These are phyloP conservation scores for Yoshiicerus persimilis DNA, from an alignment of 1,140 invertebrate genomes.

Conservation along the genomic window DNA sequence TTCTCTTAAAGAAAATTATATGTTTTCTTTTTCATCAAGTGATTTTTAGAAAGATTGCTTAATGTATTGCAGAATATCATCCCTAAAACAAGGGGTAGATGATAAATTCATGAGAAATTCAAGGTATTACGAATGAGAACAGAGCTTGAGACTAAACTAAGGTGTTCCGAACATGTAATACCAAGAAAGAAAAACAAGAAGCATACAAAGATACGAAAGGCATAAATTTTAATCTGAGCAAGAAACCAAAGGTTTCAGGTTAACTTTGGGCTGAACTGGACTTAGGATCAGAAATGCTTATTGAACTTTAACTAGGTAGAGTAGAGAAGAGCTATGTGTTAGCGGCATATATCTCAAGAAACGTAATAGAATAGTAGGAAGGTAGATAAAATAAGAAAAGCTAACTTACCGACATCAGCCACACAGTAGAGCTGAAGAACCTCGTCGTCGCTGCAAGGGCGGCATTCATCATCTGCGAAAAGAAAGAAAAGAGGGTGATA, in stretches of 20 bases:
- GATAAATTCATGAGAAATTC: not conserved
- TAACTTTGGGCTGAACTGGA: not conserved
- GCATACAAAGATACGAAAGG: not conserved
- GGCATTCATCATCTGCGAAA: constrained; percentile 36
- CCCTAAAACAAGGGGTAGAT: not conserved
- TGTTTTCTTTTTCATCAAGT: not conserved
- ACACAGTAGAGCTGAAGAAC: constrained; percentile 27
- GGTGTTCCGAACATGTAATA: not conserved
- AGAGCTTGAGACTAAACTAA: not conserved
- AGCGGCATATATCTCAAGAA: not conserved
- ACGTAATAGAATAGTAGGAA: not conserved
- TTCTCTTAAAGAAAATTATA: not conserved
- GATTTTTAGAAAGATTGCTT: not conserved
- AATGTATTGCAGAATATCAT: not conserved
- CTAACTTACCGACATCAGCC: constrained; percentile 34
- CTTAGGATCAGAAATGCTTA: not conserved
- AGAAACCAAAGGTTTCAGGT: not conserved
- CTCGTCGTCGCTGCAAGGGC: constrained; percentile 32
- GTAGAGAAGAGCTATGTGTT: not conserved
- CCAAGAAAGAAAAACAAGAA: not conserved
- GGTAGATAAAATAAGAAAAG: not conserved
- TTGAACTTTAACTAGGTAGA: not conserved
- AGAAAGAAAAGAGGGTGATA: constrained; percentile 23
- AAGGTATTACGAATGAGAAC: not conserved
- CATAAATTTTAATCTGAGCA: not conserved